Conservation (phyloP, 2,113 vertebrate genomes). For the Opisthocomus hoazin region DNA sequence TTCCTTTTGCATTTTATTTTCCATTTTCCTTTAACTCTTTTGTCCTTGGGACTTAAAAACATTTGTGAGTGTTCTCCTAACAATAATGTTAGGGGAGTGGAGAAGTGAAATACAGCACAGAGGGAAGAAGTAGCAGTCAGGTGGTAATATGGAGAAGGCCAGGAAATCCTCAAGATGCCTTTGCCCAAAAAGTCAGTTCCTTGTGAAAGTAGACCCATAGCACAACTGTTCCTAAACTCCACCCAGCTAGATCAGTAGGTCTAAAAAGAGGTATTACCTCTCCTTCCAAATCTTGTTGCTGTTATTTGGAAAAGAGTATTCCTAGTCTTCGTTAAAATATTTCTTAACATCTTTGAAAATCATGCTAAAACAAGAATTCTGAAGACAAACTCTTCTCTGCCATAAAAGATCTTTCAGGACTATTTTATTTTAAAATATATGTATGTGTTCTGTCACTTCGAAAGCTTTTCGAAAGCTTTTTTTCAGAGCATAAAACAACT, state of each 20-base stretch:
- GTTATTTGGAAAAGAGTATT: neutral
- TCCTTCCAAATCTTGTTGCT: neutral
- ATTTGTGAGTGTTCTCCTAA: neutral
- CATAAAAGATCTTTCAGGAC: neutral
- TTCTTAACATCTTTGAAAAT: neutral
- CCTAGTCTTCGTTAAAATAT: neutral
- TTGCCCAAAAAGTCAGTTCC: neutral
- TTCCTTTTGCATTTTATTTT: neutral
- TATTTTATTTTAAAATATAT: neutral
- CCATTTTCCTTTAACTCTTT: neutral
- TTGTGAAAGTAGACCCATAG: neutral
- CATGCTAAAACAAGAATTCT: neutral
- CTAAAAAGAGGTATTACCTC: neutral
- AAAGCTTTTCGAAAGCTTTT: neutral
- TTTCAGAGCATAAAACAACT: neutral
- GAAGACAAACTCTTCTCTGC: neutral
- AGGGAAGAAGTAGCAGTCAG: neutral
- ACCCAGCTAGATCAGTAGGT: neutral
- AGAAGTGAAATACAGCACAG: neutral
- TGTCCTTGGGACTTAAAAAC: neutral
- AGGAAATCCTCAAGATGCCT: neutral
- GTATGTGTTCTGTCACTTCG: neutral
- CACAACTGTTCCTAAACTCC: neutral
- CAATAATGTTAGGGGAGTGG: too few species aligned
- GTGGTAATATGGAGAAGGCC: neutral